phyloP scores from a whole-genome alignment of 2,797 vertebrate genomes.

The Microhierax caerulescens region DNA sequence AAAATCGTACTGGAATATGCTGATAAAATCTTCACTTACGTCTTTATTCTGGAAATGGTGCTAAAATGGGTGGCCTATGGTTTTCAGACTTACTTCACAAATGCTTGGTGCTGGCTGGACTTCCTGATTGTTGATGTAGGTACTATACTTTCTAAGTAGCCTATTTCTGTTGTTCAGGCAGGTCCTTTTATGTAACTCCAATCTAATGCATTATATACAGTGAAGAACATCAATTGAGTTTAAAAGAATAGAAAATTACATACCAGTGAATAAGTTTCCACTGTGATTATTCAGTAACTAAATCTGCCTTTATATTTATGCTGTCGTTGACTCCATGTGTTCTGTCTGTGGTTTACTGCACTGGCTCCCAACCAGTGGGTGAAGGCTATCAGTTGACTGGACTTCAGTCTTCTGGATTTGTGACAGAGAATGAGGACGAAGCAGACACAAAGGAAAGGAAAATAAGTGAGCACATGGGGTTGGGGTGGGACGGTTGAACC shows the following conservation, averaged over 20 bases:
- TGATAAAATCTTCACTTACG: slow-evolving; percentile 95
- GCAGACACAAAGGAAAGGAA: not conserved
- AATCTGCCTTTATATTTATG: not conserved
- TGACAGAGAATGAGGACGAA: not conserved
- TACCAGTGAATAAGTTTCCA: not conserved
- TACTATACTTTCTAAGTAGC: slow-evolving; percentile 37
- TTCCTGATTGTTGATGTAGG: slow-evolving; percentile 97
- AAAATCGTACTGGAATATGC: slow-evolving; percentile 90
- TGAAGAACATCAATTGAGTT: not conserved
- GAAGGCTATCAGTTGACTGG: not conserved
- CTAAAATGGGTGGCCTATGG: slow-evolving; percentile 98
- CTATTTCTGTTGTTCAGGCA: not conserved
- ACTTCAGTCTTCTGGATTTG: not conserved
- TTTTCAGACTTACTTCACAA: slow-evolving; percentile 96
- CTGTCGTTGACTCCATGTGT: not conserved
- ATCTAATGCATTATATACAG: not conserved
- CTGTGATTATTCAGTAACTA: not conserved
- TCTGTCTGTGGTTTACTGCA: not conserved
- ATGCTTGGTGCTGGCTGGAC: slow-evolving; percentile 99
- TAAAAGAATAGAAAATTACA: not conserved
- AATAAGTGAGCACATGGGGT: not conserved
- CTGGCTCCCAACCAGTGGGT: not conserved
- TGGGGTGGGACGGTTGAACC: not conserved
- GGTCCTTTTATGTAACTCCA: not conserved
- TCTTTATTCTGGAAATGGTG: slow-evolving; percentile 98